These are phyloP conservation scores for Donacobius atricapilla DNA, from an alignment of 2,113 vertebrate species.

Conservation along the genomic window DNA sequence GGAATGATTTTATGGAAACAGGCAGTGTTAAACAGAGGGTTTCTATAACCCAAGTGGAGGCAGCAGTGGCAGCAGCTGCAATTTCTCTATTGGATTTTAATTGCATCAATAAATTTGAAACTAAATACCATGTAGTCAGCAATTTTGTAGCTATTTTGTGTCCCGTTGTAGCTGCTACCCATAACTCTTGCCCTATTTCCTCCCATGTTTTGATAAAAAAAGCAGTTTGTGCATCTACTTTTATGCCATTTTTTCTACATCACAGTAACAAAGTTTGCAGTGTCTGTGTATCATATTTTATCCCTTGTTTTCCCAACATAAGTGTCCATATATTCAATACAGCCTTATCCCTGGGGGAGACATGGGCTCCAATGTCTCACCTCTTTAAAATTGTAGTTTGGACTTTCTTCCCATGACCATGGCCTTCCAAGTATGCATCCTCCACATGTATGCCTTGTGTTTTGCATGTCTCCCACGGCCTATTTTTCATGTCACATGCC, in stretches of 20 bases:
- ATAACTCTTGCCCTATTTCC: not conserved
- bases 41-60: not conserved
- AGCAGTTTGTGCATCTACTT: not conserved
- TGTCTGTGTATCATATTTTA: not conserved
- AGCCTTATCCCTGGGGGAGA: not conserved
- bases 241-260: not conserved
- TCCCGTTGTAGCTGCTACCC: not conserved
- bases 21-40: not conserved
- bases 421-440: not conserved
- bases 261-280: not conserved
- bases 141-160: not conserved
- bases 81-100: not conserved
- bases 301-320: not conserved
- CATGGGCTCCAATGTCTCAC: not conserved
- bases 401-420: not conserved
- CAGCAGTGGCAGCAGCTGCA: not conserved
- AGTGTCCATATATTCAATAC: not conserved
- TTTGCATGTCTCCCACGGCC: not conserved
- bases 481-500: not conserved
- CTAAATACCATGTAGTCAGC: not conserved
- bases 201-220: not conserved
- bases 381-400: not conserved
- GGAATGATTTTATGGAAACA: not conserved
- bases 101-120: not conserved
- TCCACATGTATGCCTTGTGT: not conserved